Percentiles rank a stretch among this genome's conserved stretches.
Conservation (phyloP, 2,797 vertebrate genomes). For the Premnoplex brunnescens region DNA sequence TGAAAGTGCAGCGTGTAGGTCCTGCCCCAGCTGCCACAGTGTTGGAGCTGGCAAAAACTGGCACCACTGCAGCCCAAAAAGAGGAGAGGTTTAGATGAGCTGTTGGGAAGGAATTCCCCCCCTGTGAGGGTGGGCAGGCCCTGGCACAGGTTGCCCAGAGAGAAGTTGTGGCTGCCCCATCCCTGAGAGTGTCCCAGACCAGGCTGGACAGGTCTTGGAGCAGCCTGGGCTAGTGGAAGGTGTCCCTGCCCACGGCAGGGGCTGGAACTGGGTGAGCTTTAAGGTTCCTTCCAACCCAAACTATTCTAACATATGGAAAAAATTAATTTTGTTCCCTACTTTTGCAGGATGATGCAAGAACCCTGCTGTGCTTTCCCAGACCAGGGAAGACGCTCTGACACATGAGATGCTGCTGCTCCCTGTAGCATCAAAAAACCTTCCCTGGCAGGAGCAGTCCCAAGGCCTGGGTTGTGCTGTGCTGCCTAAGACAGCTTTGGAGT, state of each 20-base stretch:
- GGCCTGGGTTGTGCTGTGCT: not conserved
- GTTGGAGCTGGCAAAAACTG: not conserved
- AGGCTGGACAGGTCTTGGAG: not conserved
- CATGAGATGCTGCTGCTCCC: not conserved
- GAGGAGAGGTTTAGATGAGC: not conserved
- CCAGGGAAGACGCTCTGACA: not conserved
- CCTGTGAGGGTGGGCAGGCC: not conserved
- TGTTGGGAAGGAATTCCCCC: not conserved
- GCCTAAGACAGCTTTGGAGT: not conserved
- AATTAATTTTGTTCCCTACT: not conserved
- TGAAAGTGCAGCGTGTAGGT: not conserved
- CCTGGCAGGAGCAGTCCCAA: not conserved
- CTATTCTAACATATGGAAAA: not conserved
- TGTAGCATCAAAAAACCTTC: rapidly evolving
- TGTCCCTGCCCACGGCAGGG: not conserved
- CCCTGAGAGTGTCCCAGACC: not conserved
- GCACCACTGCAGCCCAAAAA: no score
- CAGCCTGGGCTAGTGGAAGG: not conserved
- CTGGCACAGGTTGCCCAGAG: not conserved
- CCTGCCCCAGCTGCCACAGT: not conserved
- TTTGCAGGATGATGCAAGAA: not conserved
- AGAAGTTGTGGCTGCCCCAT: not conserved
- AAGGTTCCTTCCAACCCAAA: not conserved
- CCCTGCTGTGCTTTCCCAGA: not conserved
- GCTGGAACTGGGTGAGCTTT: not conserved